Evolutionary conservation across 35 echinoderm and acorn worm species (phyloP), one percentile per base, ranked within the genome.

Genomic region (Diadema setosum): DNA sequence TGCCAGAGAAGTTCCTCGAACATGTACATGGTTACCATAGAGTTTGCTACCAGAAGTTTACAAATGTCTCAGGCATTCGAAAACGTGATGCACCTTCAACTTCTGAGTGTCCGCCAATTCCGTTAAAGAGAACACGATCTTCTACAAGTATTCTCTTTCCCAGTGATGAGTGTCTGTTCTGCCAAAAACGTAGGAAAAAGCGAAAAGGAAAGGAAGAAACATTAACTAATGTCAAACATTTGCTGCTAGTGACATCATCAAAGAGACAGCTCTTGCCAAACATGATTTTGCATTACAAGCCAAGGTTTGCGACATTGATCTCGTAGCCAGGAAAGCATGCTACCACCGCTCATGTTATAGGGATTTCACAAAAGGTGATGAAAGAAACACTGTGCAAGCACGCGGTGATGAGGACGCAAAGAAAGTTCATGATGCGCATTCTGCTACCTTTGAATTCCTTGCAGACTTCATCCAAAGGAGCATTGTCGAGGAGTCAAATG

Each of bases 321-420:
- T 90, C n/a, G 59, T 69, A 42, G 88, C 88, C 7, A 90, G 80
- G 64, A 61, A 90, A 52, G 81, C 88, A 84, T 45, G 84, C 25
- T 90, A 90, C 32, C 88, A 90, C 37, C 81, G 7, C 21, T 90
- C 81, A 4, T 90, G 88, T 84, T 44, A 44, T 3, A 84, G 63
- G 26, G n/a, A 60, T 9, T 84, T 58, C 40, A 84, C 81, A 8
- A 46, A 49, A 44, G 8, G 24, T 23, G 40, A 4, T 69, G 39
- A 90, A 46, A 15, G 40, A 7, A 42, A 65, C 24, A 69, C 59
- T 5, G 50, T 5, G 5, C 34, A 32, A 69, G 36, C 65, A 16
- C 81, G 45, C 5, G 70, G 46, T 44, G 86, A 88, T 52, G 45
- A 75, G 23, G 33, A 45, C 56, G 17, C 86, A 12, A 88, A 52